phyloP scores from a whole-genome alignment of 2,113 vertebrate species.

The Stigmatopora argus region DNA sequence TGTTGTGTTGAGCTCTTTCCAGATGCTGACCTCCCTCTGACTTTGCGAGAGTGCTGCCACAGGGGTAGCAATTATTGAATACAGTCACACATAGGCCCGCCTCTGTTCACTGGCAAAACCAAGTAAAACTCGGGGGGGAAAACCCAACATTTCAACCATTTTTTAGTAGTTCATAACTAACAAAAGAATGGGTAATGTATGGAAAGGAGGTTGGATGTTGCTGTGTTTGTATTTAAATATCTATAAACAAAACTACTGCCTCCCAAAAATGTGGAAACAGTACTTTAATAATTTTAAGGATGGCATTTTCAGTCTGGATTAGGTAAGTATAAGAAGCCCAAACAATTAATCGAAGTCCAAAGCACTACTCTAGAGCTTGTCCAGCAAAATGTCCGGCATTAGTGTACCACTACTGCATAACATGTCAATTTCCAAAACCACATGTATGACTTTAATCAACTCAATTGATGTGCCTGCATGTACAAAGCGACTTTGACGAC shows the following conservation, averaged over 20 bases:
- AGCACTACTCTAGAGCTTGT: background rate
- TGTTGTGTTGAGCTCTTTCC: conserved; percentile 32
- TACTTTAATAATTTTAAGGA: background rate
- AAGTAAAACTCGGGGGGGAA: conserved; percentile 45
- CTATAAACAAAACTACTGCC: too few species aligned
- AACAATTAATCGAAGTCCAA: background rate
- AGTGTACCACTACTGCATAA: background rate
- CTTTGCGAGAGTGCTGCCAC: conserved; percentile 30
- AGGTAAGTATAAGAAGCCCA: background rate
- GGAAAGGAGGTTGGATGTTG: conserved; percentile 13
- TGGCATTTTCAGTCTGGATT: background rate
- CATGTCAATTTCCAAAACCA: background rate
- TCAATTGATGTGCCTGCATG: background rate
- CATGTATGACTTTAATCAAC: background rate
- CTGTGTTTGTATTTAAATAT: background rate
- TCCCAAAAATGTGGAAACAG: too few species aligned
- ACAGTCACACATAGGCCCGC: conserved; percentile 47
- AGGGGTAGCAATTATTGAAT: conserved; percentile 45
- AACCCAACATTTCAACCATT: conserved; percentile 20
- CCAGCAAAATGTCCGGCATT: background rate
- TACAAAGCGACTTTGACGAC: background rate
- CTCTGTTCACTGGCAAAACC: conserved; percentile 40
- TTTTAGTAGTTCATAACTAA: conserved; percentile 19
- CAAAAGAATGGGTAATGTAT: conserved; percentile 16
- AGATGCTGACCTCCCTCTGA: conserved; percentile 54